A percentile compares a stretch with the other conserved stretches of the same genome.
These are phyloP conservation scores for Ormyrus pomaceus DNA, from an alignment of 2,888 invertebrate species.

Conservation along the genomic window DNA sequence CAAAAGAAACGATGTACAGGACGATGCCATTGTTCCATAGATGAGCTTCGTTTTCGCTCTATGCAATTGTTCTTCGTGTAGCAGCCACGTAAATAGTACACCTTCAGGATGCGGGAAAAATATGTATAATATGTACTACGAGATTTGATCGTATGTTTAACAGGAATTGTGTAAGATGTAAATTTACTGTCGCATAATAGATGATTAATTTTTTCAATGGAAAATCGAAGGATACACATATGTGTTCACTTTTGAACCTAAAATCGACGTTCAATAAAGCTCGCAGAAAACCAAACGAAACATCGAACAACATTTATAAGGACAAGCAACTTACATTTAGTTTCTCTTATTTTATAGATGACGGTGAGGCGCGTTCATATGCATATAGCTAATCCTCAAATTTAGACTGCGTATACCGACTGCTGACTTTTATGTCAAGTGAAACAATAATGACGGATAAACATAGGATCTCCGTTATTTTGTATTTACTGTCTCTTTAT, in stretches of 20 bases:
- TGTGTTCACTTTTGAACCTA: slow-evolving; percentile 36
- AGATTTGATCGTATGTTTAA: slow-evolving; percentile 42
- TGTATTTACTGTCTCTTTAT: slow-evolving; percentile 34
- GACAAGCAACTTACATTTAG: slow-evolving; percentile 45
- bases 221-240: slow-evolving; percentile 30
- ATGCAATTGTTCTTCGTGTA: slow-evolving; percentile 49
- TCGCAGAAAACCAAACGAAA: slow-evolving; percentile 47
- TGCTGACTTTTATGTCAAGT: slow-evolving; percentile 44
- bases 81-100: slow-evolving; percentile 34
- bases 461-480: slow-evolving; percentile 16
- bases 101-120: slow-evolving; percentile 18
- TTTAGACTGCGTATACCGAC: slow-evolving; percentile 51
- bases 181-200: slow-evolving; percentile 55
- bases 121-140: slow-evolving; percentile 48
- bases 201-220: slow-evolving; percentile 48
- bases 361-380: slow-evolving; percentile 17
- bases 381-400: slow-evolving; percentile 44
- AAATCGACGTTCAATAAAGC: slow-evolving; percentile 41
- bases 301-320: slow-evolving; percentile 48
- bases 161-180: slow-evolving; percentile 51
- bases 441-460: slow-evolving; percentile 12
- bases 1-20: slow-evolving; percentile 22
- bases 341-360: slow-evolving; percentile 44
- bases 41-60: slow-evolving; percentile 45
- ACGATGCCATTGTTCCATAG: slow-evolving; percentile 43